phyloP scores from a whole-genome alignment of 1,140 invertebrate genomes.

The Eubasilissa regina region DNA sequence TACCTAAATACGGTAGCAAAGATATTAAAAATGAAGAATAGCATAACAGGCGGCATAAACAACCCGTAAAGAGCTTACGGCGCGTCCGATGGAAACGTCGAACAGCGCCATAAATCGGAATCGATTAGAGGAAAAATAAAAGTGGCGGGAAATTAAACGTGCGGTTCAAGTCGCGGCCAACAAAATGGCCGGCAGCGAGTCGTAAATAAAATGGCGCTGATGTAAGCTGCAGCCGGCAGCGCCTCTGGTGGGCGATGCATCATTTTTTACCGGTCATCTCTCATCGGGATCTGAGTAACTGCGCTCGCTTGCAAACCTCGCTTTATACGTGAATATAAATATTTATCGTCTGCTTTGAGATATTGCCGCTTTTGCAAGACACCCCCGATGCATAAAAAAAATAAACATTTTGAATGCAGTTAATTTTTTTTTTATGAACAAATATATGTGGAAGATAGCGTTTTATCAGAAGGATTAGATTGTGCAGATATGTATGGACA shows the following conservation, averaged over 20 bases:
- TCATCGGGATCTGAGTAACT: background rate
- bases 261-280: constrained; percentile 18
- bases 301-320: constrained; percentile 3
- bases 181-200: constrained; percentile 34
- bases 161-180: constrained; percentile 25
- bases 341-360: background rate
- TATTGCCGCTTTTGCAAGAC: no score
- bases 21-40: background rate
- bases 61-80: constrained; percentile 23
- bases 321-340: constrained; percentile 11
- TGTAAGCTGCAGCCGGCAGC: background rate
- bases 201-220: constrained; percentile 35
- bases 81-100: background rate
- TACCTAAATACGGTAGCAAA: no score
- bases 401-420: no score
- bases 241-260: constrained; percentile 26
- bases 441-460: no score
- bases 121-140: constrained; percentile 42
- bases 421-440: no score
- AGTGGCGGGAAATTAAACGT: constrained; percentile 37
- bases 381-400: no score
- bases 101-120: constrained; percentile 22
- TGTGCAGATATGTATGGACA: no score
- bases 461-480: no score
- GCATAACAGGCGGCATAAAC: constrained; percentile 2